These are phyloP conservation scores for Mormyrops attenuatus DNA, from an alignment of 2,797 vertebrate species.

Conservation along the genomic window DNA sequence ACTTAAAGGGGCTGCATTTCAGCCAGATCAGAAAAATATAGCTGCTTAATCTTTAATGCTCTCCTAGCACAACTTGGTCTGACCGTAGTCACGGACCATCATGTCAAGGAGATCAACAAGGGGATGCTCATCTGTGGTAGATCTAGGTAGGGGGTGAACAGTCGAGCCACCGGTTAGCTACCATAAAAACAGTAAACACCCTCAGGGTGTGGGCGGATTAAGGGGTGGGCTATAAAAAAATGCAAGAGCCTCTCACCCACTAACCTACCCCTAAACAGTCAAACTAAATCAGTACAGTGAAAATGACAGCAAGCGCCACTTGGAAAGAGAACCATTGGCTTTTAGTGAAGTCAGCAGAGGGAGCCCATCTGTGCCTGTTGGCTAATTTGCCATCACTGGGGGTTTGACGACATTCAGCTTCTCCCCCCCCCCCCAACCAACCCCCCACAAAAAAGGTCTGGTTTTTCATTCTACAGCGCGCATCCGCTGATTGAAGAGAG, in stretches of 20 bases:
- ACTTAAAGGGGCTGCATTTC: neutral
- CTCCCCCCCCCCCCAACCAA: too few relatives aligned
- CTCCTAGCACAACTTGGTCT: neutral
- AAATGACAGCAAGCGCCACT: neutral
- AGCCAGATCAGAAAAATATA: neutral
- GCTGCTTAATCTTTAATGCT: neutral
- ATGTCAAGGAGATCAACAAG: neutral
- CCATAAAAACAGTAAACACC: neutral
- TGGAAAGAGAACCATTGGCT: neutral
- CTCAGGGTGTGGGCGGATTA: neutral
- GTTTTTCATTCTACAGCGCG: neutral
- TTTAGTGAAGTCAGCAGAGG: too few relatives aligned
- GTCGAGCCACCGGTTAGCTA: neutral
- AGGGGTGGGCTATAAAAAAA: neutral
- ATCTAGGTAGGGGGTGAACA: neutral
- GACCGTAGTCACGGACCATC: neutral
- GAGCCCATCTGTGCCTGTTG: conserved; percentile 2
- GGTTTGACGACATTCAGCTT: neutral
- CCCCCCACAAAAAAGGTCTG: neutral
- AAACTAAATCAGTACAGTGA: neutral
- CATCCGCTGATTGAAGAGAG: neutral
- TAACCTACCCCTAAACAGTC: neutral
- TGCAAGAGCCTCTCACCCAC: neutral
- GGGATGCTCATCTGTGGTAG: neutral
- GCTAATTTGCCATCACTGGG: neutral